Evolutionary conservation across 2,797 vertebrate genomes (phyloP).

Genomic region (Hydrolagus colliei): DNA sequence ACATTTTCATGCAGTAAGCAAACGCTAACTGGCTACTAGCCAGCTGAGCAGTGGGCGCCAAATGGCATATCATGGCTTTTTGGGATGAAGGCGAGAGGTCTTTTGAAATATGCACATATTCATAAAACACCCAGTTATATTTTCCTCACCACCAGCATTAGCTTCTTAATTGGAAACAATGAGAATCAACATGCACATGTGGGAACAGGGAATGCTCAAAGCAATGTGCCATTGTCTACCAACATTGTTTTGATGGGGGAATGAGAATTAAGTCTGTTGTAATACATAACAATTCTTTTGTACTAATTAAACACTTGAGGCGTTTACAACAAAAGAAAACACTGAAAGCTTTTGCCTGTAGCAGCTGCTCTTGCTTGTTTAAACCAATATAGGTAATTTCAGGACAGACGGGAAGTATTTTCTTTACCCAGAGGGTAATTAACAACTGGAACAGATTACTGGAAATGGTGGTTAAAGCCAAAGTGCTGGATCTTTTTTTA

Average conservation of each 20-base stretch:
- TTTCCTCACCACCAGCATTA: slow-evolving; percentile 17
- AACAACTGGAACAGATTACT: too few relatives aligned
- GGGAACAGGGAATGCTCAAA: slow-evolving; percentile 18
- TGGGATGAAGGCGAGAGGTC: not conserved
- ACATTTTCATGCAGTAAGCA: not conserved
- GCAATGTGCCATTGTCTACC: not conserved
- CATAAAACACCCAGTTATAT: not conserved
- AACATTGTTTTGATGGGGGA: not conserved
- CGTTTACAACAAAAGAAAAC: not conserved
- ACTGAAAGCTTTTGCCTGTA: not conserved
- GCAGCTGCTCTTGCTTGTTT: slow-evolving; percentile 12
- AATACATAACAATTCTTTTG: slow-evolving; percentile 17
- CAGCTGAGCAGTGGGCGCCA: not conserved
- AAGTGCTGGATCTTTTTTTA: too few relatives aligned
- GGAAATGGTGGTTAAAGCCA: too few relatives aligned
- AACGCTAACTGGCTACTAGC: slow-evolving; percentile 9
- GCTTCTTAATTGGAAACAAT: slow-evolving; percentile 25
- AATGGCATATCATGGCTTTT: not conserved
- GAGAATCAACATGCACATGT: slow-evolving; percentile 25
- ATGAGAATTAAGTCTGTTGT: not conserved
- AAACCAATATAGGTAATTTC: not conserved
- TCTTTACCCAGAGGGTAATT: too few relatives aligned
- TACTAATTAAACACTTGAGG: slow-evolving; percentile 17
- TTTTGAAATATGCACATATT: not conserved
- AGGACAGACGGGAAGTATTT: too few relatives aligned